These are phyloP conservation scores for Pangasius mekongensis DNA, from an alignment of 2,797 vertebrate genomes.

Conservation along the genomic window DNA sequence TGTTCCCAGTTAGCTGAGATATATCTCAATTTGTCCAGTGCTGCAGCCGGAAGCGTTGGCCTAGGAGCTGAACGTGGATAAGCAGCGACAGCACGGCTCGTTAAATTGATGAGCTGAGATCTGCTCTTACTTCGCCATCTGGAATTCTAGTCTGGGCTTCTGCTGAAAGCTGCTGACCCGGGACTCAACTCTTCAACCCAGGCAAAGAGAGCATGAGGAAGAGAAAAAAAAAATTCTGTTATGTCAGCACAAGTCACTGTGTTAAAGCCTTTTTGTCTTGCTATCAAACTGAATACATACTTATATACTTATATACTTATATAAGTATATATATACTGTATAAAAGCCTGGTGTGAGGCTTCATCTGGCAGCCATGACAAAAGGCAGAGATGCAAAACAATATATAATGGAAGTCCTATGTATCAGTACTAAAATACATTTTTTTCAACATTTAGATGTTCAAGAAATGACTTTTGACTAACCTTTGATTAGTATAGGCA, in stretches of 20 bases:
- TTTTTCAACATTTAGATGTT: not conserved
- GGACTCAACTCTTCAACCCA: constrained; percentile 88
- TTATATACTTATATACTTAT: too few relatives aligned
- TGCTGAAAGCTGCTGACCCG: constrained; percentile 87
- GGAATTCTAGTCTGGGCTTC: constrained; percentile 90
- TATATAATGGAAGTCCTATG: not conserved
- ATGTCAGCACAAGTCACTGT: constrained; percentile 63
- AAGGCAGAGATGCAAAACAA: not conserved
- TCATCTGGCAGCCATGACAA: constrained; percentile 11
- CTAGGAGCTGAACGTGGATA: constrained; percentile 70
- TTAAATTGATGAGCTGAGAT: constrained; percentile 89
- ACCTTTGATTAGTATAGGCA: not conserved
- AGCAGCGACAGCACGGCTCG: constrained; percentile 70
- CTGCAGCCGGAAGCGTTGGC: constrained; percentile 72
- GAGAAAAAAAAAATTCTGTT: constrained; percentile 57
- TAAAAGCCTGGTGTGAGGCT: constrained; percentile 36
- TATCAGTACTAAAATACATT: not conserved
- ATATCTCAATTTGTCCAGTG: constrained; percentile 89
- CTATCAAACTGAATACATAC: constrained; percentile 44
- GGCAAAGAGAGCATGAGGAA: constrained; percentile 53
- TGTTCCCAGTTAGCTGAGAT: constrained; percentile 86
- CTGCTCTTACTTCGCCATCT: constrained; percentile 86
- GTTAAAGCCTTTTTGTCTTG: constrained; percentile 61
- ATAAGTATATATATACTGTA: not conserved
- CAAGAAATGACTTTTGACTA: not conserved